Evolutionary conservation across 2,113 vertebrate species (phyloP).

Genomic region (Shinisaurus crocodilurus): DNA sequence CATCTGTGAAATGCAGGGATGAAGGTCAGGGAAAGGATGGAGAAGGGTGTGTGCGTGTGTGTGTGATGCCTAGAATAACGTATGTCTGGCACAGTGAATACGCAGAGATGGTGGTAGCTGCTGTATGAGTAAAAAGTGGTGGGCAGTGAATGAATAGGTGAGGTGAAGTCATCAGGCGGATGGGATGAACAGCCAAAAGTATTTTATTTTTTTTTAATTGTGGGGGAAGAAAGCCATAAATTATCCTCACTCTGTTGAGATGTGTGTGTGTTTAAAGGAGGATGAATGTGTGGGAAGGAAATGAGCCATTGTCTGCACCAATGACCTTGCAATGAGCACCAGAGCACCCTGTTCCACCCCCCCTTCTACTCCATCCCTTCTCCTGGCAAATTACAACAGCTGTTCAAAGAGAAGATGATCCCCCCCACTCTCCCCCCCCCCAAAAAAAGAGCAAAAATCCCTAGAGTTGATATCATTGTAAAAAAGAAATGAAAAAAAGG

Average conservation of each 20-base stretch:
- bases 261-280: background rate
- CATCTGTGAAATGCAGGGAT: background rate
- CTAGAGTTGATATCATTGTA: background rate
- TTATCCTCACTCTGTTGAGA: conserved; percentile 7
- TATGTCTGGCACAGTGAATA: background rate
- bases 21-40: conserved; percentile 1
- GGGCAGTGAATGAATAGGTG: conserved; percentile 18
- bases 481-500: background rate
- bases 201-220: background rate
- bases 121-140: conserved; percentile 17
- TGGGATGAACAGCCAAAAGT: conserved; percentile 20
- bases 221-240: conserved; percentile 32
- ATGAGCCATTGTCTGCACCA: conserved; percentile 16
- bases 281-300: background rate
- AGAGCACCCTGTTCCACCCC: background rate
- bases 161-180: conserved; percentile 34
- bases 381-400: background rate
- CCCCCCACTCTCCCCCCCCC: too few species aligned
- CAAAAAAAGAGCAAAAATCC: background rate
- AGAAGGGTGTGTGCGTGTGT: too few species aligned
- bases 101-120: background rate
- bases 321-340: conserved; percentile 1
- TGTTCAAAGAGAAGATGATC: background rate
- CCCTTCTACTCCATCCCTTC: background rate
- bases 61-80: background rate